Evolutionary conservation across 2,888 invertebrate genomes (phyloP), one percentile per base, ranked within the genome.

Genomic region (Leptura quadrifasciata): DNA sequence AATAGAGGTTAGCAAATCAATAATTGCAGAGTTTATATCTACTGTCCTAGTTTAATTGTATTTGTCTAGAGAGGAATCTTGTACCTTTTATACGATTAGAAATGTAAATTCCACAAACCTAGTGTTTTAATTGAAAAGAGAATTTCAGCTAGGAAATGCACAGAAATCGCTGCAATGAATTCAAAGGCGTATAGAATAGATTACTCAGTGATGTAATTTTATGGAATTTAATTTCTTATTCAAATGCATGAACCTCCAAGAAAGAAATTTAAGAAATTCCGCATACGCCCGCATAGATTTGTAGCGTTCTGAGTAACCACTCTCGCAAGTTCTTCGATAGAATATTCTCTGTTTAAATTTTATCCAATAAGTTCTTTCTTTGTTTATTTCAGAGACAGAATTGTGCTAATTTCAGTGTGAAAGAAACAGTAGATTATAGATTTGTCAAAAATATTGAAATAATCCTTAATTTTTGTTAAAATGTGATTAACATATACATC

Each of bases 51-150:
- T 60, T n/a, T 60, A 21, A 27, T 12, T n/a, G 58, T 9, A 6
- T 6, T 27, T 27, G n/a, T 27, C 60, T 60, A 5, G n/a, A 8
- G 12, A 2, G 9, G n/a, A 31, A 17, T n/a, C 27, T n/a, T 21
- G 2, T 24, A 27, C 21, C 15, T 60, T 60, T 27, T 24, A 60
- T 31, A 27, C n/a, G 21, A 27, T 17, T n/a, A n/a, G 24, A 60
- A 60, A 60, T 60, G 60, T 17, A 60, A 27, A 27, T 60, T 60
- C n/a, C 27, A n/a, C 24, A 12, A 60, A 60, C 17, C 27, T 5
- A 27, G 24, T 27, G 15, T 27, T 27, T 60, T n/a, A 60, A 60
- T 60, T 60, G 31, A 60, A 60, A 60, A n/a, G 15, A 27, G 31
- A 27, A 21, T 60, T 60, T 60, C 21, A 9, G n/a, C 15, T n/a